Conservation (phyloP, 2,888 invertebrate genomes). For the Philopedon plagiatum region DNA sequence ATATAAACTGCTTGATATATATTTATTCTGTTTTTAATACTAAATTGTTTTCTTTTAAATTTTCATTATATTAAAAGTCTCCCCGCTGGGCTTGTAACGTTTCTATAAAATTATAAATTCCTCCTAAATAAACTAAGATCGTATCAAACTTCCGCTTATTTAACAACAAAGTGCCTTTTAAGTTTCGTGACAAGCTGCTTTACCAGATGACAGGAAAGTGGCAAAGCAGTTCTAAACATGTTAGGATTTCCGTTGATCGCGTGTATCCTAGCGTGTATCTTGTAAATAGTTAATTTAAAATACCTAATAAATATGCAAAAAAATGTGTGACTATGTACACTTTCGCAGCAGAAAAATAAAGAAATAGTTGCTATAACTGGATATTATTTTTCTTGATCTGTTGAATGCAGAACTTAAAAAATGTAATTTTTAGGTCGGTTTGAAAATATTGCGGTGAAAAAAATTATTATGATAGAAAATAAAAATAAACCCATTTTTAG, state of each 20-base stretch:
- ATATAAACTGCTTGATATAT: no score
- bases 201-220: constrained; percentile 32
- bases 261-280: constrained; percentile 12
- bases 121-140: constrained; percentile 18
- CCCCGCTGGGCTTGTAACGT: background rate
- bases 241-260: constrained; percentile 30
- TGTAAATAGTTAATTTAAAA: constrained; percentile 23
- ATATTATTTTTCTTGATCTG: no score
- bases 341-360: background rate
- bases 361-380: background rate
- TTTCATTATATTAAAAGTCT: background rate
- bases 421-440: no score
- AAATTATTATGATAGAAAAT: no score
- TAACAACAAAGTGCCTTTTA: constrained; percentile 32
- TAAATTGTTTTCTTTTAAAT: no score
- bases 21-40: background rate
- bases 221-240: constrained; percentile 31
- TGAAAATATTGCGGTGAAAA: no score
- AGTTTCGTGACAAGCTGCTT: constrained; percentile 28
- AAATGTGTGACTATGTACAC: background rate
- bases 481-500: no score
- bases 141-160: constrained; percentile 31
- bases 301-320: constrained; percentile 9
- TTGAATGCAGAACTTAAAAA: no score
- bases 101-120: constrained; percentile 19